Percentiles rank a stretch among this genome's conserved stretches.
phyloP scores from a whole-genome alignment of 1,140 invertebrate genomes.

The Drosophila erecta region DNA sequence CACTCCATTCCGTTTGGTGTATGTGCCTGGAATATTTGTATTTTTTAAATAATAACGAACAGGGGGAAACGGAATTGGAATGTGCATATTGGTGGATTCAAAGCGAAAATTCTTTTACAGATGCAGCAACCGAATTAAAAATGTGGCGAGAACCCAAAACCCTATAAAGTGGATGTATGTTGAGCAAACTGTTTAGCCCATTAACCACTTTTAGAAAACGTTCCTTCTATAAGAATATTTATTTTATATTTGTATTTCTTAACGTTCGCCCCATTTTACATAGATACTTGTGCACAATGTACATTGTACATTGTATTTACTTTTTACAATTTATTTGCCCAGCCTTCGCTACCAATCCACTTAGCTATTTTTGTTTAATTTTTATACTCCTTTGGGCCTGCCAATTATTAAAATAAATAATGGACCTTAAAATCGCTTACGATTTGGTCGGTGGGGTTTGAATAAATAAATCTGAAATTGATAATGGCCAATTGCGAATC shows the following conservation, averaged over 20 bases:
- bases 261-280: too few species aligned
- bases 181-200: too few species aligned
- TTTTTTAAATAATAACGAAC: slow-evolving; percentile 42
- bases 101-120: slow-evolving; percentile 7
- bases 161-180: too few species aligned
- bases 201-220: too few species aligned
- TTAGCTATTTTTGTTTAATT: slow-evolving; percentile 66
- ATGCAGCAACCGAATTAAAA: not conserved
- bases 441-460: not conserved
- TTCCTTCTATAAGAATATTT: too few species aligned
- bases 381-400: slow-evolving; percentile 51
- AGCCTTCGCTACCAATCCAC: not conserved
- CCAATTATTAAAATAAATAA: slow-evolving; percentile 82
- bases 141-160: too few species aligned
- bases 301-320: too few species aligned
- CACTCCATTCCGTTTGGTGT: slow-evolving; percentile 24
- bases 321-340: not conserved
- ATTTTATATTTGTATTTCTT: too few species aligned
- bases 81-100: not conserved
- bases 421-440: slow-evolving; percentile 28
- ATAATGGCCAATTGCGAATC: slow-evolving; percentile 66
- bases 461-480: slow-evolving; percentile 51
- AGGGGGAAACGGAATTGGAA: not conserved
- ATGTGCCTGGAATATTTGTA: slow-evolving; percentile 29
- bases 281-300: too few species aligned